These are phyloP conservation scores for Typhlichthys subterraneus DNA, from an alignment of 2,797 vertebrate genomes.

Conservation along the genomic window DNA sequence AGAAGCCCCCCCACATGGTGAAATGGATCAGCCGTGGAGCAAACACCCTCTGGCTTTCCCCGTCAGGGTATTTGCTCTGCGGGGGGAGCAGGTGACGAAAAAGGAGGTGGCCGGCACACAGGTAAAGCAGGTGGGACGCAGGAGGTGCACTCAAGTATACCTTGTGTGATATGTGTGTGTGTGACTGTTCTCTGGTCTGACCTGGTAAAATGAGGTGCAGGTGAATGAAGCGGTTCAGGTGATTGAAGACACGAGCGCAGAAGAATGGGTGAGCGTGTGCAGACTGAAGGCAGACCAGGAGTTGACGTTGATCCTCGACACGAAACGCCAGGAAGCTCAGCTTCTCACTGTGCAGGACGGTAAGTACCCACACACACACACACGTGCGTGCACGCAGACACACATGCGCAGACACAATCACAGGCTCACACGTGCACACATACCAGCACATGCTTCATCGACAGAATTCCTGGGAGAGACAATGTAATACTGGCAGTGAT, in stretches of 20 bases:
- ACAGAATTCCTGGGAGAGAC: background rate
- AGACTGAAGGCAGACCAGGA: constrained; percentile 52
- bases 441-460: background rate
- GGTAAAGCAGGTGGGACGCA: constrained; percentile 17
- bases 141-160: background rate
- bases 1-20: constrained; percentile 22
- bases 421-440: background rate
- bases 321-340: constrained; percentile 30
- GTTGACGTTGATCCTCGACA: constrained; percentile 56
- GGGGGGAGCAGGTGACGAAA: constrained; percentile 29
- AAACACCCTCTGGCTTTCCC: constrained; percentile 31
- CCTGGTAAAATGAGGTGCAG: background rate
- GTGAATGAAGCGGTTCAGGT: constrained; percentile 1
- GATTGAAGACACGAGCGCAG: background rate
- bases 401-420: background rate
- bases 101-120: background rate
- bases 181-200: background rate
- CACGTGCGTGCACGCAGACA: no score
- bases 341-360: constrained; percentile 63
- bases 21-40: constrained; percentile 44
- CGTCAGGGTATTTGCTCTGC: constrained; percentile 48
- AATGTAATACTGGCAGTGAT: background rate
- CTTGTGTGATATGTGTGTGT: background rate
- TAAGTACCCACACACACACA: constrained; percentile 27
- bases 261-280: constrained; percentile 37